Evolutionary conservation across 2,888 invertebrate species (phyloP), one percentile per base, ranked within the genome.

Genomic region (Ichneumon xanthorius): DNA sequence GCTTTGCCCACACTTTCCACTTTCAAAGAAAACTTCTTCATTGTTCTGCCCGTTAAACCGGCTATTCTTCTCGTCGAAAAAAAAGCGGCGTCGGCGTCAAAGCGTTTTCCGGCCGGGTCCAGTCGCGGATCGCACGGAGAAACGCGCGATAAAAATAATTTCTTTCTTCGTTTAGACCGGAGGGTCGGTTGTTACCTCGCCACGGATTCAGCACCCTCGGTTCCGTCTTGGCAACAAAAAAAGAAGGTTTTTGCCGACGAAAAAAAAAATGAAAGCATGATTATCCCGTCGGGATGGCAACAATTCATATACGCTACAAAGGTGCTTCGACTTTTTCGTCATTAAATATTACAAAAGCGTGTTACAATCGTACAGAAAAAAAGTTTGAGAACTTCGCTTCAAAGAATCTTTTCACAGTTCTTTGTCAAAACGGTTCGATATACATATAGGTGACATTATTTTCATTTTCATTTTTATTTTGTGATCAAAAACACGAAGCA

Each of bases 11-110:
- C 80, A 50, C 67, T 68, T 84, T 81, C 33, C 63, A 81, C 81
- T 16, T 73, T 63, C 73, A 68, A 78, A 63, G 78, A 81, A 85
- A 81, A 85, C 78, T 63, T 68, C 45, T 45, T 61, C 81, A 81
- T 75, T 85, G 78, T 81, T 80, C 81, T 63, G 58, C 53, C 73
- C 68, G 73, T 53, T 78, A 73, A 78, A 73, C 40, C 81, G 45
- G 16, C 84, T 73, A 81, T 84, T 84, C 65, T 72, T 78, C 67
- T n/a, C 19, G 61, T 48, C 50, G 50, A 22, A 72, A 78, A 78
- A 80, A 79, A 84, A 80, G 65, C 67, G 76, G 30, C 22, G 33
- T 14, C 40, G n/a, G 48, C 14, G 37, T 80, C 80, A 80, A 80
- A 84, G 72, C 58, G 37, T 72, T 80, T 80, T 33, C 76, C 50